phyloP scores from a whole-genome alignment of 2,797 vertebrate species.

The Loris lydekkerianus region DNA sequence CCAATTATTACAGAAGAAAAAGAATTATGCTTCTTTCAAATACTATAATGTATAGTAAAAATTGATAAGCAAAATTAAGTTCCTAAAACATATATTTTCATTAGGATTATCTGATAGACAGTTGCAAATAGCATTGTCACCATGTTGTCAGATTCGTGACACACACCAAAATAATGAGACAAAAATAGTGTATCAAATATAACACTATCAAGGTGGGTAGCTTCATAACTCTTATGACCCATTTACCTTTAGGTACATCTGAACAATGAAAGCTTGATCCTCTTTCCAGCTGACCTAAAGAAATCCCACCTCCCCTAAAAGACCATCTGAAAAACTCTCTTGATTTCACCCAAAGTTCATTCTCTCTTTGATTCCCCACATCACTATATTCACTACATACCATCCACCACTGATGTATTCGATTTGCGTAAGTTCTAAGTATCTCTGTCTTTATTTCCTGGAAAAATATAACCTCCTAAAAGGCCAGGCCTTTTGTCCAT shows the following conservation, averaged over 20 bases:
- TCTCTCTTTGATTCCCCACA: not conserved
- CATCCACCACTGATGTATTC: not conserved
- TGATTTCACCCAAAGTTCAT: not conserved
- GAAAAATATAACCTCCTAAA: not conserved
- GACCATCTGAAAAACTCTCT: not conserved
- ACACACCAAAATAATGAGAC: not conserved
- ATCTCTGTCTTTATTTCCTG: slow-evolving; percentile 6
- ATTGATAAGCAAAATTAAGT: not conserved
- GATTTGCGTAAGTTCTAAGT: not conserved
- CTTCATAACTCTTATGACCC: not conserved
- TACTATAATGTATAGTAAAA: not conserved
- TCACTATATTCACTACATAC: not conserved
- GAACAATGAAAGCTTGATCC: slow-evolving; percentile 6
- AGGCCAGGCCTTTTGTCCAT: not conserved
- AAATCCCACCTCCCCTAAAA: not conserved
- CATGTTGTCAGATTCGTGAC: not conserved
- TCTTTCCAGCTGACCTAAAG: slow-evolving; percentile 34
- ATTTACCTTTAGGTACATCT: not conserved
- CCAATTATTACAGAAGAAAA: not conserved
- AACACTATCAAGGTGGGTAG: not conserved
- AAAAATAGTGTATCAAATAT: not conserved
- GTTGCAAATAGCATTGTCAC: not conserved
- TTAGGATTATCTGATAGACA: not conserved
- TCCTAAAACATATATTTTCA: slow-evolving; percentile 24
- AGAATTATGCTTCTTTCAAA: not conserved